Base-by-base conservation (phyloP, 1,140 invertebrate species). In the Scaptodrosophila lebanonensis region DNA sequence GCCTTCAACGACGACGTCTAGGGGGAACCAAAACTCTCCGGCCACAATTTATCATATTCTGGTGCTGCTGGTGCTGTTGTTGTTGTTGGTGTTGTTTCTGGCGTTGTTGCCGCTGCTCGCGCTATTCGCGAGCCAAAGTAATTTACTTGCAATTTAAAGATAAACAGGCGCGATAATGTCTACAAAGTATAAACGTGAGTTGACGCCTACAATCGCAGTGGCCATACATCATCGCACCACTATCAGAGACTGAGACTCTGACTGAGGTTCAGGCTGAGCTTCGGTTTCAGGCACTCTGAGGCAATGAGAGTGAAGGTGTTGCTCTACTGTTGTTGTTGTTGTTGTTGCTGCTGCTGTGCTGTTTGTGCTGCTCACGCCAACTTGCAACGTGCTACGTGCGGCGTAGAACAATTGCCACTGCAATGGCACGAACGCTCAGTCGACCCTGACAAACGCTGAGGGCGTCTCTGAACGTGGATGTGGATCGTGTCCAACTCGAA, bases 101-200 rank as follows among this genome's bases (percentile, higher is more conserved):
- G n/a, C n/a, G n/a, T n/a, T n/a, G n/a, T n/a, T n/a, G n/a, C n/a
- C n/a, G n/a, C n/a, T n/a, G n/a, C n/a, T n/a, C n/a, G n/a, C n/a
- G n/a, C n/a, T n/a, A n/a, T n/a, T n/a, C 67, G 69, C 75, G 69
- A 82, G 75, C 75, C 69, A 79, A 83, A 70, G 75, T 82, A 82
- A 82, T 82, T 82, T 82, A 82, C 75, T 82, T 82, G 75, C 75
- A 82, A 82, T 82, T 82, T 82, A 82, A 83, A 82, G 75, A 82
- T 82, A 82, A 82, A 82, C 75, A 82, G 75, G 76, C 75, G 75
- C 75, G 75, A 82, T 82, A 82, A 82, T 82, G 75, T 82, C 75
- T 82, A 83, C 77, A 83, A 83, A 83, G 67, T 68, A 83, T 83
- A 83, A 83, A 83, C 79, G 79, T 83, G 79, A 83, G 79, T 83